Conservation (phyloP, 2,113 vertebrate genomes). For the Aviceda subcristata region DNA sequence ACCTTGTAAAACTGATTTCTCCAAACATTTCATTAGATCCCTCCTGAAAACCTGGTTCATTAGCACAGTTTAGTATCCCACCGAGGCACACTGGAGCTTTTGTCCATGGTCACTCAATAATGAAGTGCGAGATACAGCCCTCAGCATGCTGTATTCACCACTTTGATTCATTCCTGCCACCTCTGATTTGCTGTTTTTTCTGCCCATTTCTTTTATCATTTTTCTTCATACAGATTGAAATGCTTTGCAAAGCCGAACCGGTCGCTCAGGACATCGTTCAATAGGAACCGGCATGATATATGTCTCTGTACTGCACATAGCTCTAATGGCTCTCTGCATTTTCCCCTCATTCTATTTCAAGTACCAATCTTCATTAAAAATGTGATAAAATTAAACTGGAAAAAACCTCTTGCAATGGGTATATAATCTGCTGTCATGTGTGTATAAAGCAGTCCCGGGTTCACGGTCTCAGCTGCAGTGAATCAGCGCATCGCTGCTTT, state of each 20-base stretch:
- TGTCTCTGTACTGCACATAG: not conserved
- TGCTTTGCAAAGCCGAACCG: not conserved
- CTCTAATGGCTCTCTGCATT: not conserved
- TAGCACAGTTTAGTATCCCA: not conserved
- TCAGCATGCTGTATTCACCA: not conserved
- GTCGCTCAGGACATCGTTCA: rapidly evolving
- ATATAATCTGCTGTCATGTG: not conserved
- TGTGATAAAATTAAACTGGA: not conserved
- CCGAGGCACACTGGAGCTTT: not conserved
- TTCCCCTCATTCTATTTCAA: not conserved
- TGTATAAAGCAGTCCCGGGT: rapidly evolving
- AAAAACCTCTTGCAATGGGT: not conserved
- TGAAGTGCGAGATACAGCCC: not conserved
- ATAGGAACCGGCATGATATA: not conserved
- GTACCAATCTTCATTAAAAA: not conserved
- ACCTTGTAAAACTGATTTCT: not conserved
- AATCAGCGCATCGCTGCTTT: not conserved
- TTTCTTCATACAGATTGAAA: not conserved
- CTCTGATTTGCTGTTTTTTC: not conserved
- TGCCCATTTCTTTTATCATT: not conserved
- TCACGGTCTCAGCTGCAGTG: not conserved
- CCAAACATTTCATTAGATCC: not conserved
- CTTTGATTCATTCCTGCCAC: not conserved
- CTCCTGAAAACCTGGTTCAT: rapidly evolving
- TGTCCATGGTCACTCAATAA: not conserved